These are phyloP conservation scores for Centropristis striata DNA, from an alignment of 2,113 vertebrate genomes.

Conservation along the genomic window DNA sequence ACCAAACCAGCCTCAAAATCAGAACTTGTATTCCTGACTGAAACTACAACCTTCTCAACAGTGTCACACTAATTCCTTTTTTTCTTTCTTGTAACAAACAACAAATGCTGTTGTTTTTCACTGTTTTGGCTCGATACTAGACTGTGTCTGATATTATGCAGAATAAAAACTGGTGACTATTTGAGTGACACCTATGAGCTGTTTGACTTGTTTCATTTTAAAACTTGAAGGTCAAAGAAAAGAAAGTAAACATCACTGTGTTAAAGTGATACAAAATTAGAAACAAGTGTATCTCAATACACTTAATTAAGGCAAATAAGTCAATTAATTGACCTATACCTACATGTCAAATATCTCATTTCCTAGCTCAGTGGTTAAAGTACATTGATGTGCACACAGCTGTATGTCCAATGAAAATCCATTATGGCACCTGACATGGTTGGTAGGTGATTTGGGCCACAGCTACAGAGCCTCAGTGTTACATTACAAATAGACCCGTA, in stretches of 20 bases:
- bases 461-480: neutral
- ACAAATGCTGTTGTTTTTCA: neutral
- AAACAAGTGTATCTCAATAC: neutral
- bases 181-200: no score
- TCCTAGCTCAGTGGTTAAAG: neutral
- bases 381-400: neutral
- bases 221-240: neutral
- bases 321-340: neutral
- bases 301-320: slow-evolving; percentile 12
- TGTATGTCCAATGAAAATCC: neutral
- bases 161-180: neutral
- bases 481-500: neutral
- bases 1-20: neutral
- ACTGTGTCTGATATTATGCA: neutral
- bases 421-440: neutral
- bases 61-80: neutral
- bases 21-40: neutral
- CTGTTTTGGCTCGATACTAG: neutral
- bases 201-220: neutral
- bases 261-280: neutral
- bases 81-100: neutral
- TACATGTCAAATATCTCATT: neutral
- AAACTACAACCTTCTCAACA: neutral
- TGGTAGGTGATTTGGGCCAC: neutral
- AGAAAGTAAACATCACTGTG: neutral